These are phyloP conservation scores for Xiphophorus birchmanni DNA, from an alignment of 2,797 vertebrate genomes.

Conservation along the genomic window DNA sequence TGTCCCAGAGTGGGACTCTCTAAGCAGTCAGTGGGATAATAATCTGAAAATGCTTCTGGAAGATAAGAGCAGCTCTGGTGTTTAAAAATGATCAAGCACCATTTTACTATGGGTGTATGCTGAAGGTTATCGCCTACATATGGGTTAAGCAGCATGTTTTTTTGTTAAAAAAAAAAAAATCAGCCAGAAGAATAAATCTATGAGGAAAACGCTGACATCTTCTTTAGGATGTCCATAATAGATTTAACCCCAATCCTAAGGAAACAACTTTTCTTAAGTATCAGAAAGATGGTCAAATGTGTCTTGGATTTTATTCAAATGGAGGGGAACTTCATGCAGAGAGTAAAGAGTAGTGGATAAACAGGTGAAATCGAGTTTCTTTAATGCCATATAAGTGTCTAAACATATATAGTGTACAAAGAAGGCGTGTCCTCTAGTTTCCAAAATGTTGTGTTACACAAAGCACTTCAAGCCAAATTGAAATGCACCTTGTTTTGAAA, in stretches of 20 bases:
- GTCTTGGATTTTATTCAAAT: slow-evolving; percentile 18
- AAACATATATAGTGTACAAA: neutral
- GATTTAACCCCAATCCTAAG: slow-evolving; percentile 49
- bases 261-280: slow-evolving; percentile 40
- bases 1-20: slow-evolving; percentile 58
- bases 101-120: slow-evolving; percentile 56
- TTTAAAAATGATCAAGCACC: slow-evolving; percentile 66
- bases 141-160: slow-evolving; percentile 71
- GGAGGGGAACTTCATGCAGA: neutral
- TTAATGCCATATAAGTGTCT: neutral
- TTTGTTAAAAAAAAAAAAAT: slow-evolving; percentile 35
- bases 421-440: neutral
- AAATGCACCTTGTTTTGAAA: neutral
- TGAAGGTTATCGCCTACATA: slow-evolving; percentile 53
- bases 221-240: slow-evolving; percentile 59
- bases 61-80: slow-evolving; percentile 58
- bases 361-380: neutral
- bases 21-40: slow-evolving; percentile 60
- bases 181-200: slow-evolving; percentile 68
- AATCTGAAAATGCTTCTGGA: slow-evolving; percentile 71
- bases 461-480: neutral
- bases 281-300: slow-evolving; percentile 28
- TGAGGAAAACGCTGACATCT: slow-evolving; percentile 67
- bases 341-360: neutral
- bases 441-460: neutral